Percentiles rank a stretch among this genome's conserved stretches.
Conservation (phyloP, 2,797 vertebrate genomes). For the Malacoctenus gilli region DNA sequence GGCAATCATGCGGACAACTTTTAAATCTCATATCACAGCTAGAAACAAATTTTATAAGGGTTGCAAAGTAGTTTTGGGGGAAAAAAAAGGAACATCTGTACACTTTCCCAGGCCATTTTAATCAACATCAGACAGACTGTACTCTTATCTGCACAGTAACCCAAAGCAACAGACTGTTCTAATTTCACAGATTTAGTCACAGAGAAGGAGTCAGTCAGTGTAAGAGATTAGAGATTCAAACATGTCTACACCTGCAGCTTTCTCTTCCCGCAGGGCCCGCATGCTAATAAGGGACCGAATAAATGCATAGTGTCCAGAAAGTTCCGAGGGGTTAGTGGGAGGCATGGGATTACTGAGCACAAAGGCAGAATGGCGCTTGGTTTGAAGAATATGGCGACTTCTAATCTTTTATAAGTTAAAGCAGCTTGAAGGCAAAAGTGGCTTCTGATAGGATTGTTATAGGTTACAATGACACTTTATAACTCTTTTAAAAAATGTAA, state of each 20-base stretch:
- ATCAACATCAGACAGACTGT: constrained; percentile 49
- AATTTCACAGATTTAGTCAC: constrained; percentile 69
- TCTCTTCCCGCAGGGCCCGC: constrained; percentile 26
- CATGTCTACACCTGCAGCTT: constrained; percentile 53
- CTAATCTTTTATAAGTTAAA: constrained; percentile 19
- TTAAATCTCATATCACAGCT: constrained; percentile 26
- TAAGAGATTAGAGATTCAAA: constrained; percentile 63
- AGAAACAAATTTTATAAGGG: constrained; percentile 10
- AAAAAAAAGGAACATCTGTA: constrained; percentile 37
- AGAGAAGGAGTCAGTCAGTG: constrained; percentile 49
- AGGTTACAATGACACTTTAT: constrained; percentile 13
- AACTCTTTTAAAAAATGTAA: constrained; percentile 1
- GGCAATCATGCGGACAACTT: too few species aligned
- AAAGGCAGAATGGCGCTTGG: constrained; percentile 25
- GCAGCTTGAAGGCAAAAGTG: constrained; percentile 4
- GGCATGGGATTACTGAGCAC: constrained; percentile 37
- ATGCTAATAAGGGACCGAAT: constrained; percentile 38
- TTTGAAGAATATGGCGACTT: constrained; percentile 1
- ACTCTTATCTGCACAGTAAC: constrained; percentile 55
- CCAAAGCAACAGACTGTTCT: constrained; percentile 56
- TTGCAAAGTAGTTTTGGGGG: too few species aligned
- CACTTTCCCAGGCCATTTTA: constrained; percentile 39
- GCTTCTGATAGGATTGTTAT: constrained; percentile 8
- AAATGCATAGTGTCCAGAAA: constrained; percentile 8
- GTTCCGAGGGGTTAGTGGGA: background rate